phyloP scores from a whole-genome alignment of 2,888 invertebrate species.

The Dione vanillae region DNA sequence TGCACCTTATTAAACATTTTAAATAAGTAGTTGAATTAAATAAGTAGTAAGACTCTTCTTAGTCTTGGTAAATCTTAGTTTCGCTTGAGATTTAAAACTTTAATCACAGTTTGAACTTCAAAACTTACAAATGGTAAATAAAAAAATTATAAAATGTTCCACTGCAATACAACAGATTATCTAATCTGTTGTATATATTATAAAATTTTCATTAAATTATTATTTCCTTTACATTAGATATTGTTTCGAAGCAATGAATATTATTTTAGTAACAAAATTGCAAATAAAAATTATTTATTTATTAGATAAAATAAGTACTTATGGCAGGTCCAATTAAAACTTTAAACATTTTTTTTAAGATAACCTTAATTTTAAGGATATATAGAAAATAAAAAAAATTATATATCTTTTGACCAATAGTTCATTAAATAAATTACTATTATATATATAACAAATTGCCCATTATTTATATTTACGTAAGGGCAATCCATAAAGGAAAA shows the following conservation, averaged over 20 bases:
- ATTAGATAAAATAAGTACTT: no score
- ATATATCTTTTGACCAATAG: no score
- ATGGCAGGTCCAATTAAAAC: no score
- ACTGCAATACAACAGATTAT: not conserved
- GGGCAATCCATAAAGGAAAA: slow-evolving; percentile 49
- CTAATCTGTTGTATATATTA: not conserved
- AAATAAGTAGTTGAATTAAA: not conserved
- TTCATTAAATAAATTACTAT: not conserved
- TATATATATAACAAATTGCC: slow-evolving; percentile 22
- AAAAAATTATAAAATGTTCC: not conserved
- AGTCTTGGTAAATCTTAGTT: slow-evolving; percentile 4
- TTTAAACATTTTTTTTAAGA: no score
- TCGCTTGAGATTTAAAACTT: slow-evolving; percentile 2
- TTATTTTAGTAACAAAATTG: not conserved
- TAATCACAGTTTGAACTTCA: not conserved
- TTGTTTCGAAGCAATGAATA: not conserved
- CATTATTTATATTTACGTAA: slow-evolving; percentile 43
- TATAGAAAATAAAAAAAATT: not conserved
- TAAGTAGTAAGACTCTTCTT: not conserved
- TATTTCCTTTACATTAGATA: not conserved
- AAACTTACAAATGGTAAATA: slow-evolving; percentile 3
- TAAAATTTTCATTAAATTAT: not conserved
- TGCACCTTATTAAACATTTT: not conserved
- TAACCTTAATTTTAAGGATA: no score
- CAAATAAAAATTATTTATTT: no score